Evolutionary conservation across 2,797 vertebrate genomes (phyloP).

Genomic region (Pelochelys cantorii): DNA sequence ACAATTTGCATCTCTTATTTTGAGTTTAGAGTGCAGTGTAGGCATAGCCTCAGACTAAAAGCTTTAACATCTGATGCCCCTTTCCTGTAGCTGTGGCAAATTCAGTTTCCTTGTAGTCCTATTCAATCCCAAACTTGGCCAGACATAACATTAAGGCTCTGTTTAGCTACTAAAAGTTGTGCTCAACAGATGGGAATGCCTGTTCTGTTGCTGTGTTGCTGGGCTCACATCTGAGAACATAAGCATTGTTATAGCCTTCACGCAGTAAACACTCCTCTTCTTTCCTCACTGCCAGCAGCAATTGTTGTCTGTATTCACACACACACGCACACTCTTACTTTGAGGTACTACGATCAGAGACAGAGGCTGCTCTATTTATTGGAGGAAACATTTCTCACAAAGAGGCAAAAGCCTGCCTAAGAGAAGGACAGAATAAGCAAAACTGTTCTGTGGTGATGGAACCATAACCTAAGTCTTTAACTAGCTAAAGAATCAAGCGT

Average conservation of each 20-base stretch:
- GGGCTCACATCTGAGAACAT: not conserved
- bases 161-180: slow-evolving; percentile 16
- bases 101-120: not conserved
- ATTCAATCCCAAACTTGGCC: slow-evolving; percentile 31
- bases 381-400: not conserved
- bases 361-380: not conserved
- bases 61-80: not conserved
- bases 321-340: not conserved
- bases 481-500: not conserved
- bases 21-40: too few species aligned
- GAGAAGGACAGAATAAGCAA: not conserved
- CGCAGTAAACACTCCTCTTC: not conserved
- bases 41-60: not conserved
- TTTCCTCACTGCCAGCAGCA: not conserved
- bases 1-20: too few species aligned
- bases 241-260: not conserved
- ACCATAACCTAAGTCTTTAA: not conserved
- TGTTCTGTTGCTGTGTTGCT: not conserved
- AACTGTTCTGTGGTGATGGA: not conserved
- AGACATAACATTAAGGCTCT: not conserved
- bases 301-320: not conserved
- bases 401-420: not conserved
- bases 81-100: not conserved
- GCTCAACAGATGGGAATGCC: slow-evolving; percentile 25
- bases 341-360: not conserved